A percentile compares a stretch with the other conserved stretches of the same genome.
These are phyloP conservation scores for Gobionotothen gibberifrons DNA, from an alignment of 2,797 vertebrate species.

Conservation along the genomic window DNA sequence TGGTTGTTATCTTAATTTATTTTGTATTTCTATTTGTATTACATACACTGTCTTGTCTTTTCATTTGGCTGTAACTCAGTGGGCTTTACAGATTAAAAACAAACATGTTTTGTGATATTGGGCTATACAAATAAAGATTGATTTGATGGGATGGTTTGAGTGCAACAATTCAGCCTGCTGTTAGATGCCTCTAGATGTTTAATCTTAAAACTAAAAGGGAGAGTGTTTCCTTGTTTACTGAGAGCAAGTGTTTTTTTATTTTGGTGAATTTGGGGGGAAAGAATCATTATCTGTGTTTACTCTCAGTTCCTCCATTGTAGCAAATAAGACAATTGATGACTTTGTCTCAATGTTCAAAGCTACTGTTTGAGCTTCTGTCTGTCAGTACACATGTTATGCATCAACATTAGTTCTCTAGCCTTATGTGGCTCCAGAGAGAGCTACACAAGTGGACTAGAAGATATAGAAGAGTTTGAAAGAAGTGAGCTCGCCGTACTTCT, in stretches of 20 bases:
- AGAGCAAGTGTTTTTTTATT: slow-evolving; percentile 8
- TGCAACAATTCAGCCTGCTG: slow-evolving; percentile 43
- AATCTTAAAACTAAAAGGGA: slow-evolving; percentile 11
- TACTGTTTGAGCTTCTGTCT: too few relatives aligned
- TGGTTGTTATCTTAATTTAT: too few relatives aligned
- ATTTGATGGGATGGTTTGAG: neutral
- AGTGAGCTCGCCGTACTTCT: neutral
- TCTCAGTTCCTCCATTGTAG: too few relatives aligned
- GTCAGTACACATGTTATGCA: neutral
- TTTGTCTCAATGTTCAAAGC: neutral
- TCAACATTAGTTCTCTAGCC: neutral
- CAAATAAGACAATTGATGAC: neutral
- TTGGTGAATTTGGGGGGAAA: too few relatives aligned
- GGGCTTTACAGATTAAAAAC: too few relatives aligned
- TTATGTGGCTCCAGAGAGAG: neutral
- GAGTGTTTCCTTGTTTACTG: slow-evolving; percentile 38
- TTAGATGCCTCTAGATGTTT: slow-evolving; percentile 20
- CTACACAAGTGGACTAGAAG: neutral
- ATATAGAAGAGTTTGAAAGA: neutral
- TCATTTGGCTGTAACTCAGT: too few relatives aligned
- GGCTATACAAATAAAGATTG: too few relatives aligned
- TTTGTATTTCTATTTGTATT: too few relatives aligned
- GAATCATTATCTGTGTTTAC: too few relatives aligned
- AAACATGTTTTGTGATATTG: too few relatives aligned
- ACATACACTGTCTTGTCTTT: too few relatives aligned